Base-by-base conservation (phyloP, 1,140 invertebrate genomes). In the Himalopsyche phryganea region DNA sequence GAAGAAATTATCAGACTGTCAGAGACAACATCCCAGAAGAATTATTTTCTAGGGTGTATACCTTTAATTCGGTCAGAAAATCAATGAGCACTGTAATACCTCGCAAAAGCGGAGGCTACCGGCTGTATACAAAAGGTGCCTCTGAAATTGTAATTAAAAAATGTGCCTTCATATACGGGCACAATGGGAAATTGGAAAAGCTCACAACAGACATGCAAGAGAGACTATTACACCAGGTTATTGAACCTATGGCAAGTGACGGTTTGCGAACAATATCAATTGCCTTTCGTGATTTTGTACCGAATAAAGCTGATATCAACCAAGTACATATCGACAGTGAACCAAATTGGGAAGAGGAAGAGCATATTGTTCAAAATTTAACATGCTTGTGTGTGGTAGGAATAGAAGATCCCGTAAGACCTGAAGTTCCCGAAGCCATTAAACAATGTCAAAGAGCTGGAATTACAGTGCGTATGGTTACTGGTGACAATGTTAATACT, bases 401-500 rank as follows among this genome's bases (percentile, higher is more conserved):
- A 61, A 94, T 94, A 70, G 90, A 94, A 80, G 91, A 93, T 80
- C 91, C 91, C 13, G 90, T 93, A 40, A 77, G 91, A 72, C 81
- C 86, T 20, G 91, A 93, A 78, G 91, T 90, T 63, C 91, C 88
- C 41, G 87, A 87, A 52, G 89, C 89, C 50, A 92, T 92, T 57
- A 79, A 74, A 60, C 85, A 85, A 69, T 94, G 92, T 73, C 88
- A 93, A 73, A 78, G 80, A 63, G 88, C 91, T 36, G 91, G 91
- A 56, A 94, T 94, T 57, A 91, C 88, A 38, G 91, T 94, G 10
- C 78, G 92, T 48, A 94, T 94, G 92, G 91, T 94, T 11, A 94
- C 91, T 19, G 92, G 92, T 57, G 92, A 94, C 73, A 94, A 94
- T 72, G 83, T 93, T 47, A 92, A 92, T 76, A 94, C 91, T 20